Base-by-base conservation (phyloP, 2,888 invertebrate genomes). In the Andrena camellia region DNA sequence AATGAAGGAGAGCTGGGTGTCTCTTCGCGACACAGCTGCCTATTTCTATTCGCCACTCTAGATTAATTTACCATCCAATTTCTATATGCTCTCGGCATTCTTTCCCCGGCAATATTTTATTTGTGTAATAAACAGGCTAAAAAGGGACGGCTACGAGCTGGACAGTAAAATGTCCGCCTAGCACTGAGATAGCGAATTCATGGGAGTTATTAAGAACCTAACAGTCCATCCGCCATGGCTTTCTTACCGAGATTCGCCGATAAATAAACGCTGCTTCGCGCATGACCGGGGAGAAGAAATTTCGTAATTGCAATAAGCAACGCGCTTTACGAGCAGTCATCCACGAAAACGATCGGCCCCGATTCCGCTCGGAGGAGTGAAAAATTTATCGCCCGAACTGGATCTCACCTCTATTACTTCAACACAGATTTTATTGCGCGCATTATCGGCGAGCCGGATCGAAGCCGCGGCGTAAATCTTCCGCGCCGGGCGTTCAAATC, bases 311-410 rank as follows among this genome's bases (percentile, higher is more conserved):
- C 35, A 78, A 78, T 63, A 77, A 77, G 52, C 78, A 62, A 48
- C 33, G 50, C 8, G 64, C 26, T 79, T 79, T 79, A 78, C 79
- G 79, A 79, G 79, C 69, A 10, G 20, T n/a, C 50, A 2, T 3
- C 29, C 23, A 31, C 50, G 67, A 60, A 60, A 67, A 73, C 42
- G 42, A 59, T 54, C 52, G 60, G 42, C n/a, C 42, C 68, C 29
- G 76, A 78, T 60, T 78, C 8, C 29, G 8, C 10, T 5, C 8
- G n/a, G 68, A 17, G 63, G 42, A 42, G 42, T 42, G 63, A 78
- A 73, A 60, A 67, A 62, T 79, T 79, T 78, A 78, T 79, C 78
- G 35, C 59, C 50, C 78, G 50, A 79, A 79, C 63, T 69, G 69
- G 50, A 66, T 70, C 64, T 52, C 48, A 10, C 48, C 33, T 50